Percentiles rank a stretch among this genome's conserved stretches.
Conservation (phyloP, 2,888 invertebrate genomes). For the Gonocerus acuteangulatus region DNA sequence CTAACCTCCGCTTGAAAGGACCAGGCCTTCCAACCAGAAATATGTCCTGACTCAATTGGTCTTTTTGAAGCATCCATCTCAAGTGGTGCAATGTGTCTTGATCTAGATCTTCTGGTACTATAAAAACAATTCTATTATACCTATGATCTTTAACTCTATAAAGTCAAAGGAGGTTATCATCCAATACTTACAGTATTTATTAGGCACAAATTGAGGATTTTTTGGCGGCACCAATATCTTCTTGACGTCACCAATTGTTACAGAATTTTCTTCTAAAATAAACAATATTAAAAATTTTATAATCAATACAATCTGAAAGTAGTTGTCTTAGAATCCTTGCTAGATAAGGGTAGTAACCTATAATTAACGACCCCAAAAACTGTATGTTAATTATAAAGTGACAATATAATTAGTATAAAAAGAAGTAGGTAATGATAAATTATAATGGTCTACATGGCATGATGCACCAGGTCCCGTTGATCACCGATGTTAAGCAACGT, state of each 20-base stretch:
- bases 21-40: constrained; percentile 91
- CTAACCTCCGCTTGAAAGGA: constrained; percentile 67
- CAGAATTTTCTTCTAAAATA: constrained; percentile 41
- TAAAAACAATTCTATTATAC: constrained; percentile 35
- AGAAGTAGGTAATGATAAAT: too few species aligned
- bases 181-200: constrained; percentile 62
- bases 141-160: neutral
- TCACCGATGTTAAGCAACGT: too few species aligned
- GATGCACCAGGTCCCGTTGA: too few species aligned
- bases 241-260: constrained; percentile 67
- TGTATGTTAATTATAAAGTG: too few species aligned
- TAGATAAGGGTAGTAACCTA: too few species aligned
- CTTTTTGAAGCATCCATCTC: constrained; percentile 95
- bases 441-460: too few species aligned
- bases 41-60: constrained; percentile 85
- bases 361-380: too few species aligned
- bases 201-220: constrained; percentile 75
- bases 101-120: constrained; percentile 53
- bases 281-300: neutral
- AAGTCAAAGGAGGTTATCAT: neutral
- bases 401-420: too few species aligned
- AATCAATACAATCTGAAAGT: neutral
- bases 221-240: constrained; percentile 57
- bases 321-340: neutral
- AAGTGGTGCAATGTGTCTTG: constrained; percentile 73